These are phyloP conservation scores for Drosophila tristis DNA, from an alignment of 1,140 invertebrate genomes.

Conservation along the genomic window DNA sequence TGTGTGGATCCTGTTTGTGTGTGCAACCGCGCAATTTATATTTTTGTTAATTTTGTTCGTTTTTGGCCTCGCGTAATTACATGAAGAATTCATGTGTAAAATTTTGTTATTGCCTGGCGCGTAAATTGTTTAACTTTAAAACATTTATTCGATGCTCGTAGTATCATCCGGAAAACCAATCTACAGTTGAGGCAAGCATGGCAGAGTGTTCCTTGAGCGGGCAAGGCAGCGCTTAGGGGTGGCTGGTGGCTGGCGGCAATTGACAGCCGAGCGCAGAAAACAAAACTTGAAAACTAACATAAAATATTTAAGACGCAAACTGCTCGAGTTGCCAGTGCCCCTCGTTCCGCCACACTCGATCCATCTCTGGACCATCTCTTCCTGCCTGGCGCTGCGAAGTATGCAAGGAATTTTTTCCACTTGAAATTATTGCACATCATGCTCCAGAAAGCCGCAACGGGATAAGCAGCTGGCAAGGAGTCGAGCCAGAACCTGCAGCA, in stretches of 20 bases:
- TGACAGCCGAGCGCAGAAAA: constrained; percentile 22
- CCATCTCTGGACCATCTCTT: not conserved
- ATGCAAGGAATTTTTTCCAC: constrained; percentile 28
- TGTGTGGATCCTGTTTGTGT: constrained; percentile 14
- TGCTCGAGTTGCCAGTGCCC: not conserved
- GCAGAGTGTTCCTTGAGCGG: not conserved
- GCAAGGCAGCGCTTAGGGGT: not conserved
- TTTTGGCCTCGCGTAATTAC: constrained; percentile 72
- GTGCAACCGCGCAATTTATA: constrained; percentile 54
- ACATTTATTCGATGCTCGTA: constrained; percentile 51
- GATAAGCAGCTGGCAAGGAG: constrained; percentile 18
- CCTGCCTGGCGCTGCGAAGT: constrained; percentile 14
- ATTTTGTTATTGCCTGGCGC: constrained; percentile 58
- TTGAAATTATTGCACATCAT: constrained; percentile 48
- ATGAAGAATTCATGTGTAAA: constrained; percentile 76
- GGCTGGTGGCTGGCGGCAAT: constrained; percentile 12
- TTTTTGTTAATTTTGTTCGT: constrained; percentile 63
- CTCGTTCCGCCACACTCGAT: no score
- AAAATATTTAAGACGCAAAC: constrained; percentile 45
- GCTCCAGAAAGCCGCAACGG: constrained; percentile 21
- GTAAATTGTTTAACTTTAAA: constrained; percentile 57
- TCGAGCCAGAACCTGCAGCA: not conserved
- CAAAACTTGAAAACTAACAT: constrained; percentile 33
- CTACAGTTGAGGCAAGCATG: constrained; percentile 12
- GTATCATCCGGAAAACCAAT: constrained; percentile 25